Evolutionary conservation across 2,797 vertebrate genomes (phyloP).

Genomic region (Rhodeus uyekii): DNA sequence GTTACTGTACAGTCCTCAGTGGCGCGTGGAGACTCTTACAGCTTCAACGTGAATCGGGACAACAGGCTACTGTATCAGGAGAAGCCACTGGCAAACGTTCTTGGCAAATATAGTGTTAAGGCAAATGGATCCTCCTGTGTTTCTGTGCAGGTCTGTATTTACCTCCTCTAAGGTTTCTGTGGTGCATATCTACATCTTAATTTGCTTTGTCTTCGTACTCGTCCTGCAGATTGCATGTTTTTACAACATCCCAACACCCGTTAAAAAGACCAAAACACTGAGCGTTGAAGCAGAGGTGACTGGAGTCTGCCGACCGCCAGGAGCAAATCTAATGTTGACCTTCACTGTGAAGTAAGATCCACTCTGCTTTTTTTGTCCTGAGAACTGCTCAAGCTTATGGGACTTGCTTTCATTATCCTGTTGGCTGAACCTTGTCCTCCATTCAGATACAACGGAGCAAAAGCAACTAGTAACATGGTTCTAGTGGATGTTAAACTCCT

Average conservation of each 20-base stretch:
- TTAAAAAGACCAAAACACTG: neutral
- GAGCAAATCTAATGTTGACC: neutral
- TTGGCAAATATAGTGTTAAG: conserved; percentile 57
- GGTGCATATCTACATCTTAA: no score
- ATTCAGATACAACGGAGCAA: neutral
- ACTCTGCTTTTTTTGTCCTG: no score
- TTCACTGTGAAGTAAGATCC: conserved; percentile 11
- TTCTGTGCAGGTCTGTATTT: conserved; percentile 67
- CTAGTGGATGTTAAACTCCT: neutral
- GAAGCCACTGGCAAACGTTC: conserved; percentile 56
- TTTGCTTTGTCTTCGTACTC: accelerated
- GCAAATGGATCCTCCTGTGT: conserved; percentile 66
- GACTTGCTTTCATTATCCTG: neutral
- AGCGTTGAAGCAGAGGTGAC: neutral
- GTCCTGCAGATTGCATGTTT: neutral
- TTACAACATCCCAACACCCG: conserved; percentile 4
- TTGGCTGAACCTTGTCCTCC: no score
- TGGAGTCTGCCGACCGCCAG: neutral
- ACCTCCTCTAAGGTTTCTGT: accelerated
- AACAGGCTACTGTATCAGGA: conserved; percentile 70
- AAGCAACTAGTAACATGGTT: neutral
- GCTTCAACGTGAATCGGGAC: conserved; percentile 60
- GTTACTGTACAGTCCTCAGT: conserved; percentile 60
- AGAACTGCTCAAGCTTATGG: neutral
- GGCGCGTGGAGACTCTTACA: conserved; percentile 39